Conservation (phyloP, 2,888 invertebrate genomes). For the Eupeodes latifasciatus region DNA sequence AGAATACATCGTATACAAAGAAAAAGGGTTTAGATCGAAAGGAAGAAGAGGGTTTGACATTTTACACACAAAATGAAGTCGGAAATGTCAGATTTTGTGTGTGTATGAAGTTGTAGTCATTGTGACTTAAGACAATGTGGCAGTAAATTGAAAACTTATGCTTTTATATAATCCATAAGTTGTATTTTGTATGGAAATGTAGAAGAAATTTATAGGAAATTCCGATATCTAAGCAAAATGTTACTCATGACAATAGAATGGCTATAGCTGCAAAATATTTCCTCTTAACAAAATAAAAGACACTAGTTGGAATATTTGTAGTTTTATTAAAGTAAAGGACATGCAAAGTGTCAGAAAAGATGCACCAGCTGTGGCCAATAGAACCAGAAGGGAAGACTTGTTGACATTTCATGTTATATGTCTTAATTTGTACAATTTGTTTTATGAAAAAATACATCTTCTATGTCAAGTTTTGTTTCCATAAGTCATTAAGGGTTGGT, state of each 20-base stretch:
- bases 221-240: neutral
- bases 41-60: slow-evolving; percentile 35
- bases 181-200: neutral
- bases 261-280: slow-evolving; percentile 28
- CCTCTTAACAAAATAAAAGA: slow-evolving; percentile 4
- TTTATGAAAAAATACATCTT: neutral
- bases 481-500: neutral
- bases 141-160: slow-evolving; percentile 50
- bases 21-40: neutral
- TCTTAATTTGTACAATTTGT: neutral
- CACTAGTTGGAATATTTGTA: neutral
- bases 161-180: slow-evolving; percentile 2
- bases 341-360: neutral
- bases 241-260: slow-evolving; percentile 1
- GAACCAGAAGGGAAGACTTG: neutral
- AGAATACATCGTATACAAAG: neutral
- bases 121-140: slow-evolving; percentile 58
- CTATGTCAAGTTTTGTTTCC: neutral
- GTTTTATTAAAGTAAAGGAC: neutral
- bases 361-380: slow-evolving; percentile 12
- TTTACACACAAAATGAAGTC: slow-evolving; percentile 59
- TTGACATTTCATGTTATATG: neutral
- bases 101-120: slow-evolving; percentile 24
- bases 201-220: slow-evolving; percentile 1
- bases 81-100: slow-evolving; percentile 69